phyloP scores from a whole-genome alignment of 1,140 invertebrate species.

The Babylonia areolata region DNA sequence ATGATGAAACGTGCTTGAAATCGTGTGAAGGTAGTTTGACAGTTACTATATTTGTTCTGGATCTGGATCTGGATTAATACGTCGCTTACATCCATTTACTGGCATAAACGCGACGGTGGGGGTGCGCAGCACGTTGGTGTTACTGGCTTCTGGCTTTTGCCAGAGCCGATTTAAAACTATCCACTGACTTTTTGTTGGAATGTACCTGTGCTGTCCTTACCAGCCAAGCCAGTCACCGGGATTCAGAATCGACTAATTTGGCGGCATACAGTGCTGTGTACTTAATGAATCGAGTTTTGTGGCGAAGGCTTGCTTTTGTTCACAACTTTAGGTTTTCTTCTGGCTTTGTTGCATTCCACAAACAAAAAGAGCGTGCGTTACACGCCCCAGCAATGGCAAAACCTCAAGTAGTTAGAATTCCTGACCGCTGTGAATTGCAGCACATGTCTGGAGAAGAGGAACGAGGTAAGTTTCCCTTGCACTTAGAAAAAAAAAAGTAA shows the following conservation, averaged over 20 bases:
- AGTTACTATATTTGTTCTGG: too few relatives aligned
- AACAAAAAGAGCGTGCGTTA: neutral
- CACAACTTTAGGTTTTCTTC: neutral
- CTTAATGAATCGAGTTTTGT: slow-evolving; percentile 9
- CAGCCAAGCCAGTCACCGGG: too few relatives aligned
- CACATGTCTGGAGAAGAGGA: slow-evolving; percentile 8
- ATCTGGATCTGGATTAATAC: too few relatives aligned
- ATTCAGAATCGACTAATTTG: too few relatives aligned
- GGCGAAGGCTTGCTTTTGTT: neutral
- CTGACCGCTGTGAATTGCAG: slow-evolving; percentile 2
- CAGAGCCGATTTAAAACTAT: too few relatives aligned
- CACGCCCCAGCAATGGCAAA: slow-evolving; percentile 14
- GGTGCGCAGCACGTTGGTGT: too few relatives aligned
- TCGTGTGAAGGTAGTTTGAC: neutral
- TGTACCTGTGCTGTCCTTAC: too few relatives aligned
- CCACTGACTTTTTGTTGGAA: too few relatives aligned
- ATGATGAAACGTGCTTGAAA: slow-evolving; percentile 17
- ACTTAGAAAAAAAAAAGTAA: neutral
- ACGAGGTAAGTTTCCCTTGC: neutral
- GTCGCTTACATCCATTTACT: too few relatives aligned
- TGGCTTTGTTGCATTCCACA: neutral
- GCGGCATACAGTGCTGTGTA: neutral
- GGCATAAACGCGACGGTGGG: too few relatives aligned
- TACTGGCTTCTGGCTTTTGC: too few relatives aligned
- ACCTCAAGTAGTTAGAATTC: slow-evolving; percentile 19